These are phyloP conservation scores for Timandra comae DNA, from an alignment of 2,888 invertebrate genomes.

Conservation along the genomic window DNA sequence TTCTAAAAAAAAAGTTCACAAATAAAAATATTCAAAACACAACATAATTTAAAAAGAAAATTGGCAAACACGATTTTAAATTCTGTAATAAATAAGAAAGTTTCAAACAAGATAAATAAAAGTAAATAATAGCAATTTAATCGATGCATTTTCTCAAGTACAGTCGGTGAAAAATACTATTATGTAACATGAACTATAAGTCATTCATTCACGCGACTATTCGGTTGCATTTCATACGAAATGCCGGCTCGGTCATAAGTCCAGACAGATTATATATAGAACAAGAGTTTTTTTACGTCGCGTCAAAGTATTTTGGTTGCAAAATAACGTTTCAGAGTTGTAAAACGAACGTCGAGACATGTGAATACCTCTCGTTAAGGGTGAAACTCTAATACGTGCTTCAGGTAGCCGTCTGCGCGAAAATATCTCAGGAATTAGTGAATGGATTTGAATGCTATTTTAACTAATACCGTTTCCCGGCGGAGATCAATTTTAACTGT, in stretches of 20 bases:
- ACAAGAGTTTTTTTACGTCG: slow-evolving; percentile 46
- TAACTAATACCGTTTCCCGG: slow-evolving; percentile 18
- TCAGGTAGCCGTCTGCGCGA: slow-evolving; percentile 19
- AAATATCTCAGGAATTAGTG: slow-evolving; percentile 24
- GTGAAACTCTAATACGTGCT: slow-evolving; percentile 9
- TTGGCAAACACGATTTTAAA: too few relatives aligned
- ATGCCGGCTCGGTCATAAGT: slow-evolving; percentile 34
- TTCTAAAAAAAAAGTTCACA: too few relatives aligned
- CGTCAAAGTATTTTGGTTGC: slow-evolving; percentile 52
- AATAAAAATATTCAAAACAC: too few relatives aligned
- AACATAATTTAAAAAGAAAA: too few relatives aligned
- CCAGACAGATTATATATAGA: slow-evolving; percentile 53
- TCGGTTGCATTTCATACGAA: slow-evolving; percentile 35
- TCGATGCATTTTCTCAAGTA: slow-evolving; percentile 12
- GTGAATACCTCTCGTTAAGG: slow-evolving; percentile 18
- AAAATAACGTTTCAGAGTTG: slow-evolving; percentile 46
- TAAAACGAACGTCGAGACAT: slow-evolving; percentile 22
- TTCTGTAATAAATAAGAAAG: too few relatives aligned
- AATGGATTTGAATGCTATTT: slow-evolving; percentile 22
- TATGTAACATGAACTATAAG: slow-evolving; percentile 35
- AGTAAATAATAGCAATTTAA: too few relatives aligned
- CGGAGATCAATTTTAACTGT: slow-evolving; percentile 11
- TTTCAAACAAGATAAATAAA: too few relatives aligned
- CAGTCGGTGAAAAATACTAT: slow-evolving; percentile 22
- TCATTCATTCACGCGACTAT: slow-evolving; percentile 42